Evolutionary conservation across 2,888 invertebrate species (phyloP).

Genomic region (Luffia ferchaultella): DNA sequence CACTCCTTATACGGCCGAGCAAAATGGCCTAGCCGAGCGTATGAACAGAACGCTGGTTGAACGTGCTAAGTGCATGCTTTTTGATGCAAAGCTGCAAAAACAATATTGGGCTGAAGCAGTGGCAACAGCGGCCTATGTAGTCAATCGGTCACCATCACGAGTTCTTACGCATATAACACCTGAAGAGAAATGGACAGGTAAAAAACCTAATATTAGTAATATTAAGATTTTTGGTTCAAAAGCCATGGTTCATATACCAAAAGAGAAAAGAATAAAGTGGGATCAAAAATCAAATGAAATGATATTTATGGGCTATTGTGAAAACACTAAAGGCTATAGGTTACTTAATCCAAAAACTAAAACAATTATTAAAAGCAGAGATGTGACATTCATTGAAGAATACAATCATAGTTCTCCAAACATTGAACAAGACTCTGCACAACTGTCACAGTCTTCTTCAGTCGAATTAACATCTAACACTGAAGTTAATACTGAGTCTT

Average conservation of each 20-base stretch:
- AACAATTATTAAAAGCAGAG: background rate
- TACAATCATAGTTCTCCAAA: background rate
- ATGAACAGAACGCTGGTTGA: constrained; percentile 12
- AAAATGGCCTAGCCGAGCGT: constrained; percentile 6
- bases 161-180: constrained; percentile 19
- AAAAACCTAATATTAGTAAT: constrained; percentile 23
- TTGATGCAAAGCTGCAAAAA: constrained; percentile 8
- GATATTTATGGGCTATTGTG: constrained; percentile 30
- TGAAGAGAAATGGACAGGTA: constrained; percentile 26
- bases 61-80: constrained; percentile 9
- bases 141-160: constrained; percentile 11
- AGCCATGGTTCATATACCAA: constrained; percentile 26
- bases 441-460: background rate
- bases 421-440: background rate
- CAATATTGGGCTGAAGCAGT: constrained; percentile 25
- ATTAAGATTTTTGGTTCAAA: constrained; percentile 29
- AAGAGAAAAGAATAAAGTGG: constrained; percentile 24
- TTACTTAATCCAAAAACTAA: background rate
- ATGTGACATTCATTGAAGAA: background rate
- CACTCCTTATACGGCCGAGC: constrained; percentile 5
- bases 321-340: constrained; percentile 22
- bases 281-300: constrained; percentile 24
- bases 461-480: no score
- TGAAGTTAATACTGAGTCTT: no score
- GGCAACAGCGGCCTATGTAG: constrained; percentile 13